A percentile compares a stretch with the other conserved stretches of the same genome.
Evolutionary conservation across 2,888 invertebrate species (phyloP).

Genomic region (Agrilus mali): DNA sequence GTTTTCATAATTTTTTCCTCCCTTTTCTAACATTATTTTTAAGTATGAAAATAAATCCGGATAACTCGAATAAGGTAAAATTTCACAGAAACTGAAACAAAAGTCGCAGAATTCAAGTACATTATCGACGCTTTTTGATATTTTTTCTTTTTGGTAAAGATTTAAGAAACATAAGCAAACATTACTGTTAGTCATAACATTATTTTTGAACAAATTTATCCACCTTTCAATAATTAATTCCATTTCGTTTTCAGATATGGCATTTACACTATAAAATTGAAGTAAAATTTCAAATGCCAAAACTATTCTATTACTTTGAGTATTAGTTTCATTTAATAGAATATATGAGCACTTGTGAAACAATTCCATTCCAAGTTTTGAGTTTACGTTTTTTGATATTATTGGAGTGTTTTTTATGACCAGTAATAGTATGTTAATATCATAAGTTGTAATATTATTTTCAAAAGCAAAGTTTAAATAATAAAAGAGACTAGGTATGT

Average conservation of each 20-base stretch:
- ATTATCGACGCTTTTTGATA: background rate
- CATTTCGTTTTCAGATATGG: background rate
- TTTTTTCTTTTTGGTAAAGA: background rate
- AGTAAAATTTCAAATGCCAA: slow-evolving; percentile 6
- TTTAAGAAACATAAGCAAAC: slow-evolving; percentile 4
- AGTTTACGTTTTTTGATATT: slow-evolving; percentile 1
- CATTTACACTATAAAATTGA: background rate
- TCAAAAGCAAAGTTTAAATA: background rate
- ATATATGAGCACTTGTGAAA: slow-evolving; percentile 1
- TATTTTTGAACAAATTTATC: slow-evolving; percentile 5
- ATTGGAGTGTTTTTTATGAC: background rate
- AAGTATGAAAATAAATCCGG: background rate
- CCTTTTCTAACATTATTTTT: background rate
- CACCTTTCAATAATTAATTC: slow-evolving; percentile 5
- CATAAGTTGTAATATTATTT: background rate
- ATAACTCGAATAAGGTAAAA: background rate
- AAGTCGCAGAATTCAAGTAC: no score
- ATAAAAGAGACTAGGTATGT: no score
- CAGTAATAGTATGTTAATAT: no score
- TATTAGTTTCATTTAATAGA: slow-evolving; percentile 1
- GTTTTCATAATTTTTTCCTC: background rate
- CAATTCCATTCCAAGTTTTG: slow-evolving; percentile 1
- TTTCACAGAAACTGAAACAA: no score
- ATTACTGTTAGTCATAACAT: slow-evolving; percentile 1
- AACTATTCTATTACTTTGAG: slow-evolving; percentile 1